Evolutionary conservation across 2,797 vertebrate genomes (phyloP).

Genomic region (Xenentodon cancila): DNA sequence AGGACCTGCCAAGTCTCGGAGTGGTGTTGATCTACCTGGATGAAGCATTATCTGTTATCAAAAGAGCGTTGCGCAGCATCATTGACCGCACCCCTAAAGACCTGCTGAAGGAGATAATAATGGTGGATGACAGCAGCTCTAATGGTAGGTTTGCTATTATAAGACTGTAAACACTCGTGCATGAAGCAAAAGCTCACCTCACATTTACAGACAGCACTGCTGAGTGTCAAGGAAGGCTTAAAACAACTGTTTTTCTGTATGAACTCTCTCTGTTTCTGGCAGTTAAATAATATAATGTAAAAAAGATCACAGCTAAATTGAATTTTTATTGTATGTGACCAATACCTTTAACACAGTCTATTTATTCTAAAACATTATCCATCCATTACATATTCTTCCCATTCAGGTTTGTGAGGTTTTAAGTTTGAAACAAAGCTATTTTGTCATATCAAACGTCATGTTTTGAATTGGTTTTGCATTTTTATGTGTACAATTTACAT

Average conservation of each 20-base stretch:
- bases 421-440: no score
- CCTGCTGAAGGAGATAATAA: constrained; percentile 83
- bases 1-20: constrained; percentile 78
- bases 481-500: no score
- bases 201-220: not conserved
- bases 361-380: no score
- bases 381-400: not conserved
- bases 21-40: constrained; percentile 85
- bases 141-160: constrained; percentile 63
- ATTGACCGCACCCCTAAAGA: constrained; percentile 74
- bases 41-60: constrained; percentile 82
- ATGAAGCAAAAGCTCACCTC: not conserved
- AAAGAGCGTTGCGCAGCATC: constrained; percentile 80
- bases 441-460: no score
- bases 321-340: no score
- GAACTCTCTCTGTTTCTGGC: not conserved
- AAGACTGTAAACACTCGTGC: not conserved
- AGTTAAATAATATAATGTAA: no score
- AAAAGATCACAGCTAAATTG: no score
- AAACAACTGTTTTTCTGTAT: not conserved
- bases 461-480: no score
- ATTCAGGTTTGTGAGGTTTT: no score
- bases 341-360: no score
- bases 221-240: no score
- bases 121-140: constrained; percentile 85